These are phyloP conservation scores for Syngnathus floridae DNA, from an alignment of 2,113 vertebrate species.

Conservation along the genomic window DNA sequence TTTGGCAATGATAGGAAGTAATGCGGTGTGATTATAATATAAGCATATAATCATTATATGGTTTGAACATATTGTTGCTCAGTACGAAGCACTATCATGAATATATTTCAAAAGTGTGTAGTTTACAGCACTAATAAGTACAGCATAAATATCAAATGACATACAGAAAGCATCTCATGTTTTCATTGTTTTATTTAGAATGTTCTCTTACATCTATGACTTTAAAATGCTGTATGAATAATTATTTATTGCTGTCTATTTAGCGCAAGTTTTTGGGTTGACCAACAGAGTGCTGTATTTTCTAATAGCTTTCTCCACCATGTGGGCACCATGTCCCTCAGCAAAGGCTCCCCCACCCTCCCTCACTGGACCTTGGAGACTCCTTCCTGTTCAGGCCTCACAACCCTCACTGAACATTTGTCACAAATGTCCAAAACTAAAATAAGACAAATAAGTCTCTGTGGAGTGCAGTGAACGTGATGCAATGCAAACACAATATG, in stretches of 20 bases:
- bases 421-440: slow-evolving; percentile 3
- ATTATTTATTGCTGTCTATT: too few relatives aligned
- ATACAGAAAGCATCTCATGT: too few relatives aligned
- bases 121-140: too few relatives aligned
- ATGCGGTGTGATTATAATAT: neutral
- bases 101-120: too few relatives aligned
- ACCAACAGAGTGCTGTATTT: slow-evolving; percentile 33
- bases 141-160: too few relatives aligned
- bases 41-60: too few relatives aligned
- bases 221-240: too few relatives aligned
- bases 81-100: too few relatives aligned
- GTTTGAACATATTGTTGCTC: too few relatives aligned
- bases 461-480: neutral
- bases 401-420: too few relatives aligned
- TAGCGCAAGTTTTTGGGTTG: neutral
- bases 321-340: slow-evolving; percentile 8
- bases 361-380: neutral
- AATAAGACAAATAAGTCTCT: neutral
- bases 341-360: slow-evolving; percentile 16
- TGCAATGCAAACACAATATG: neutral
- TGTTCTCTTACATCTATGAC: too few relatives aligned
- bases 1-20: neutral
- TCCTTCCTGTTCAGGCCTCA: slow-evolving; percentile 15
- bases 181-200: too few relatives aligned
- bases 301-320: slow-evolving; percentile 4